Conservation (phyloP, 2,797 vertebrate species). For the Momotus momota region DNA sequence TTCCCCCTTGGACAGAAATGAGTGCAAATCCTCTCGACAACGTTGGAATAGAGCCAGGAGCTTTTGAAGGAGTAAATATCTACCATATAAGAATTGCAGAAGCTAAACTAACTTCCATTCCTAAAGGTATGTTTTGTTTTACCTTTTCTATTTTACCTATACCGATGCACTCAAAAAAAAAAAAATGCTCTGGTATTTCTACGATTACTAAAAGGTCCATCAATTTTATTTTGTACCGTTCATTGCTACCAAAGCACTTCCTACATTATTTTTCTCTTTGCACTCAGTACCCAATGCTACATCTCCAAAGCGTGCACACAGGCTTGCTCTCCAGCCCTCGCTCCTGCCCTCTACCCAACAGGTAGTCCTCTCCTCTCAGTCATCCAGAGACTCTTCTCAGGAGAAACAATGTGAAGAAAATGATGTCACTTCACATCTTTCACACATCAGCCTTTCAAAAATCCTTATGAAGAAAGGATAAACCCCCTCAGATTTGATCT, state of each 20-base stretch:
- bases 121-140: conserved; percentile 87
- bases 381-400: background rate
- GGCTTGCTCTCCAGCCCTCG: background rate
- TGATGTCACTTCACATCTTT: background rate
- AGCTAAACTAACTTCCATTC: conserved; percentile 90
- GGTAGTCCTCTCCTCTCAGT: background rate
- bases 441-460: background rate
- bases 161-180: background rate
- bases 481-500: background rate
- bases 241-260: background rate
- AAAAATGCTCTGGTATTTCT: background rate
- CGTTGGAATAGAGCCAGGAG: conserved; percentile 90
- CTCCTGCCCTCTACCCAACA: background rate
- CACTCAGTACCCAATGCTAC: accelerated
- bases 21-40: conserved; percentile 94
- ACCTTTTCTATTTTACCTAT: background rate
- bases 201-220: background rate
- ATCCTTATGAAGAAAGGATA: background rate
- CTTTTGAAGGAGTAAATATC: conserved; percentile 90
- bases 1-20: conserved; percentile 84
- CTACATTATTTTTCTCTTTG: background rate
- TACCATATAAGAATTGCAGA: conserved; percentile 93
- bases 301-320: background rate
- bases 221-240: background rate
- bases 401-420: background rate